These are phyloP conservation scores for Trematocara unimaculatum DNA, from an alignment of 2,113 vertebrate genomes.

Conservation along the genomic window DNA sequence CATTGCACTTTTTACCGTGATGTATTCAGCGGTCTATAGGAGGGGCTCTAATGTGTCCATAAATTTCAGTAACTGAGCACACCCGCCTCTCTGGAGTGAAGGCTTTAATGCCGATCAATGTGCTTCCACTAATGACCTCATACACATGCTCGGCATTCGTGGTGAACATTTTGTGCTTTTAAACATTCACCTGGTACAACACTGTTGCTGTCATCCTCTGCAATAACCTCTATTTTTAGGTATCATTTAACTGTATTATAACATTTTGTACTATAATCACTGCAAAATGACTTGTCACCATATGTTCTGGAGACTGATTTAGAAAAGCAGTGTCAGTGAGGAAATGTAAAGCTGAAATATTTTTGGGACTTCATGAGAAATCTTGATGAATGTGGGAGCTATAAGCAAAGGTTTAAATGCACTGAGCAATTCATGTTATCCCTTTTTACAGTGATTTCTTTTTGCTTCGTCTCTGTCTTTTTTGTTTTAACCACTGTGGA, in stretches of 20 bases:
- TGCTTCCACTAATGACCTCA: conserved; percentile 57
- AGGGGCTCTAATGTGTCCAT: conserved; percentile 62
- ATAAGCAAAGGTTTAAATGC: not conserved
- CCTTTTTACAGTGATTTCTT: not conserved
- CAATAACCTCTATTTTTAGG: not conserved
- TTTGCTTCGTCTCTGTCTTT: not conserved
- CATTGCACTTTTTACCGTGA: conserved; percentile 58
- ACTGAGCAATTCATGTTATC: not conserved
- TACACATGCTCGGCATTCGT: conserved; percentile 9
- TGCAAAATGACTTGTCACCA: not conserved
- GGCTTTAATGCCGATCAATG: conserved; percentile 68
- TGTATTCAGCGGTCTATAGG: conserved; percentile 45
- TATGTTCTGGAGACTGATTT: not conserved
- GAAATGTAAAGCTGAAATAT: not conserved
- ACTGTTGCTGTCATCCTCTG: not conserved
- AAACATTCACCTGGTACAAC: conserved; percentile 8
- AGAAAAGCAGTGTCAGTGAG: not conserved
- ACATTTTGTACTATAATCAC: not conserved
- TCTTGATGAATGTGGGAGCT: not conserved
- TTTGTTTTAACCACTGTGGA: not conserved
- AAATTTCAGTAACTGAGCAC: conserved; percentile 42
- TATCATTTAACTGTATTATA: not conserved
- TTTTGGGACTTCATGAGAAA: not conserved
- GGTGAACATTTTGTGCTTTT: not conserved
- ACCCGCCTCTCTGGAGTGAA: conserved; percentile 40